These are phyloP conservation scores for Leptobrachium leishanense DNA, from an alignment of 2,113 vertebrate species.

Conservation along the genomic window DNA sequence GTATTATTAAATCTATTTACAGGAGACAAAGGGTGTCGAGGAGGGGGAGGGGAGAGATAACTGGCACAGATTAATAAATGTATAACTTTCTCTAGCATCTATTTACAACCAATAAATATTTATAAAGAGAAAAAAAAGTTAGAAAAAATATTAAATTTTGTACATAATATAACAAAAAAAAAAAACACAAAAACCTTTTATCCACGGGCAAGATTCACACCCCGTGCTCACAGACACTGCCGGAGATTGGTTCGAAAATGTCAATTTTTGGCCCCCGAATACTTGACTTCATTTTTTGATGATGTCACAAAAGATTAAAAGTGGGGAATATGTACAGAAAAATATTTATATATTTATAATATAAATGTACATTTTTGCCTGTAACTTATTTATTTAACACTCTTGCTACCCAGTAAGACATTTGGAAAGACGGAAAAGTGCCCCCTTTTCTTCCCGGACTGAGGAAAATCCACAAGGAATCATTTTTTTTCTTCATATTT, in stretches of 20 bases:
- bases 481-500: background rate
- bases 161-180: slow-evolving; percentile 6
- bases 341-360: background rate
- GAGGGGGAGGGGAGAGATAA: background rate
- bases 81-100: slow-evolving; percentile 67
- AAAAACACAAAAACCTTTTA: background rate
- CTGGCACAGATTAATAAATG: slow-evolving; percentile 53
- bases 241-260: background rate
- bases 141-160: slow-evolving; percentile 54
- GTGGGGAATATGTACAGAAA: slow-evolving; percentile 27
- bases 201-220: slow-evolving; percentile 6
- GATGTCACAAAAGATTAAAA: slow-evolving; percentile 16
- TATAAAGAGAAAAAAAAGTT: slow-evolving; percentile 44
- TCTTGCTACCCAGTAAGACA: background rate
- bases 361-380: slow-evolving; percentile 14
- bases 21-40: slow-evolving; percentile 16
- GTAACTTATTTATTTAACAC: slow-evolving; percentile 24
- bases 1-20: slow-evolving; percentile 15
- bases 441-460: background rate
- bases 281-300: background rate
- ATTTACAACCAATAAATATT: slow-evolving; percentile 85
- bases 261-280: slow-evolving; percentile 33
- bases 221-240: background rate
- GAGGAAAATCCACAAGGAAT: background rate
- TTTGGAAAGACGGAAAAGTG: background rate